A percentile compares a stretch with the other conserved stretches of the same genome.
Conservation (phyloP, 1,140 invertebrate species). For the Aphelinus certus region DNA sequence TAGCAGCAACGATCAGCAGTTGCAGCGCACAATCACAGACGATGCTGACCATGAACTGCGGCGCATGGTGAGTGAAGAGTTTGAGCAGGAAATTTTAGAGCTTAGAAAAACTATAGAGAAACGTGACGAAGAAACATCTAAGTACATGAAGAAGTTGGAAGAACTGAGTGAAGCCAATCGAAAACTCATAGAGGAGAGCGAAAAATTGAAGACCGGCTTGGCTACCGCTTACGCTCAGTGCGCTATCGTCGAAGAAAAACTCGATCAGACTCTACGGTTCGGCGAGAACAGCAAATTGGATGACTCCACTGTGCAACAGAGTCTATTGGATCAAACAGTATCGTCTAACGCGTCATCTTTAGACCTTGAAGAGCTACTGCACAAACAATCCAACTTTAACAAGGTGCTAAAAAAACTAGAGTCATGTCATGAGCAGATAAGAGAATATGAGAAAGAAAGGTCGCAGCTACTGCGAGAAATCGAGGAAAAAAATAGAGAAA, state of each 20-base stretch:
- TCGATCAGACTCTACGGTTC: slow-evolving; percentile 66
- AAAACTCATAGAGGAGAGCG: slow-evolving; percentile 68
- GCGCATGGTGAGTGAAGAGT: slow-evolving; percentile 32
- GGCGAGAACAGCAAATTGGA: slow-evolving; percentile 62
- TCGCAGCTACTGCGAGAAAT: slow-evolving; percentile 36
- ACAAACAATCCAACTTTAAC: slow-evolving; percentile 41
- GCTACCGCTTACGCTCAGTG: slow-evolving; percentile 72
- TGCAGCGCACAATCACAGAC: slow-evolving; percentile 30
- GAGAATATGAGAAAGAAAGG: slow-evolving; percentile 49
- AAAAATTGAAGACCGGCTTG: slow-evolving; percentile 70
- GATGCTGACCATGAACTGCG: slow-evolving; percentile 1
- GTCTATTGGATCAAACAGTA: slow-evolving; percentile 18
- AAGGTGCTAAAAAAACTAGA: slow-evolving; percentile 44
- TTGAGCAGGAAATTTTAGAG: slow-evolving; percentile 47
- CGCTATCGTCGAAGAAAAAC: slow-evolving; percentile 67
- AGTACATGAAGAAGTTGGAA: slow-evolving; percentile 70
- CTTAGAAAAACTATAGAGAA: slow-evolving; percentile 45
- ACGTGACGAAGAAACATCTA: slow-evolving; percentile 64
- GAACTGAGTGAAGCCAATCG: slow-evolving; percentile 71
- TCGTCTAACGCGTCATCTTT: slow-evolving; percentile 1
- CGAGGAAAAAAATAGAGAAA: slow-evolving; percentile 37
- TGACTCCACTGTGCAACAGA: slow-evolving; percentile 38
- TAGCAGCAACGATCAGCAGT: background rate
- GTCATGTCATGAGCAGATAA: slow-evolving; percentile 38
- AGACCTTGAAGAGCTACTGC: slow-evolving; percentile 37